Evolutionary conservation across 2,797 vertebrate genomes (phyloP).

Genomic region (Danio aesculapii): DNA sequence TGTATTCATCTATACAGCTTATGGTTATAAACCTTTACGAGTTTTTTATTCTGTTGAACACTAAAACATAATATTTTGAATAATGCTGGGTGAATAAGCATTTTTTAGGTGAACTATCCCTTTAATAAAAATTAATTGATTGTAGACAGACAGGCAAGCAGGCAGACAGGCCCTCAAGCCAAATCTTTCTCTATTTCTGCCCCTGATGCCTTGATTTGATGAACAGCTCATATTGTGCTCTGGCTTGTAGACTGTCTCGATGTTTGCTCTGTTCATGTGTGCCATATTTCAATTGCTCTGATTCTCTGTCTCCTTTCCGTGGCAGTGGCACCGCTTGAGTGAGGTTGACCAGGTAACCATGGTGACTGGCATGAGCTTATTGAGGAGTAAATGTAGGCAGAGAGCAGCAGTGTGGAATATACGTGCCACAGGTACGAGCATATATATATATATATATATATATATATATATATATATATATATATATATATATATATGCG

Average conservation of each 20-base stretch:
- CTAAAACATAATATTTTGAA: too few species aligned
- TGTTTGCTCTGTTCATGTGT: not conserved
- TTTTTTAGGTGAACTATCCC: too few species aligned
- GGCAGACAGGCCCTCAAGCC: not conserved
- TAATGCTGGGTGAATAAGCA: too few species aligned
- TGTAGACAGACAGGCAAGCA: not conserved
- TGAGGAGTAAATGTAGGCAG: constrained; percentile 8
- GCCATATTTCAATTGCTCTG: constrained; percentile 10
- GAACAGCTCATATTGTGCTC: not conserved
- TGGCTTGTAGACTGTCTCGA: not conserved
- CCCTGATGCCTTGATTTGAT: constrained; percentile 4
- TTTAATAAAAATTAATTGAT: constrained; percentile 42
- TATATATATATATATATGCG: too few species aligned
- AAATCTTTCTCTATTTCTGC: not conserved
- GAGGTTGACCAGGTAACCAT: not conserved
- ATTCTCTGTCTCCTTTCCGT: constrained; percentile 5
- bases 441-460: too few species aligned
- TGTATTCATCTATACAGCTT: not conserved
- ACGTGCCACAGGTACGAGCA: not conserved
- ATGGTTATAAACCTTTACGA: too few species aligned
- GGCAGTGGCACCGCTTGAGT: not conserved
- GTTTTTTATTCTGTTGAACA: too few species aligned
- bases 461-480: too few species aligned
- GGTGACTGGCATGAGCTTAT: constrained; percentile 1
- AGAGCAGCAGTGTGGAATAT: not conserved